Percentiles rank a stretch among this genome's conserved stretches.
Conservation (phyloP, 2,113 vertebrate species). For the Corydoras sp. region DNA sequence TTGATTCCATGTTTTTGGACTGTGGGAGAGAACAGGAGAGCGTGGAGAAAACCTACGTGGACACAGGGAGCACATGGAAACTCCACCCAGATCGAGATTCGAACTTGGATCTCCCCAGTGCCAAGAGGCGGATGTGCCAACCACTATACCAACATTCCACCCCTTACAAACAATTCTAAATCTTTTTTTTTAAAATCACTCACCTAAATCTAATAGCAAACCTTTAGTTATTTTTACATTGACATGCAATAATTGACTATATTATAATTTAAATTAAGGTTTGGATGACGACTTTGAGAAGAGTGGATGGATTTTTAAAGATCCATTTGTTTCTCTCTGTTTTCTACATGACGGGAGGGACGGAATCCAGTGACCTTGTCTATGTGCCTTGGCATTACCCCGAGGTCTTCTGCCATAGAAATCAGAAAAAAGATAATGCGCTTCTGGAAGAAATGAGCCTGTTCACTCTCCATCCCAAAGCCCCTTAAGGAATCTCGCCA, state of each 20-base stretch:
- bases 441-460: slow-evolving; percentile 3
- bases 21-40: too few species aligned
- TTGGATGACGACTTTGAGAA: background rate
- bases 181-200: too few species aligned
- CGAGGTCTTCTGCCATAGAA: slow-evolving; percentile 2
- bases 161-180: too few species aligned
- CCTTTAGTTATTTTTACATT: background rate
- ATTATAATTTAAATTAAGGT: background rate
- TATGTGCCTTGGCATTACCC: background rate
- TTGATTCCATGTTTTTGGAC: too few species aligned
- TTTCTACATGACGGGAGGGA: background rate
- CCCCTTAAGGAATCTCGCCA: slow-evolving; percentile 22
- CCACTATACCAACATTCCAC: too few species aligned
- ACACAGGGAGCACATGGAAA: too few species aligned
- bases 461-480: slow-evolving; percentile 18
- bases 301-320: background rate
- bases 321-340: slow-evolving; percentile 1
- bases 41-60: too few species aligned
- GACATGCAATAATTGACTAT: background rate
- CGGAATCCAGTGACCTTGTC: slow-evolving; percentile 9
- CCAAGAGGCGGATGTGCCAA: too few species aligned
- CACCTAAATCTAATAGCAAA: too few species aligned
- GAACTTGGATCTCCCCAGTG: too few species aligned
- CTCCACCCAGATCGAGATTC: too few species aligned
- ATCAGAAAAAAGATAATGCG: slow-evolving; percentile 27